A percentile compares a stretch with the other conserved stretches of the same genome.
phyloP scores from a whole-genome alignment of 2,888 invertebrate genomes.

The Cynaeus angustus region DNA sequence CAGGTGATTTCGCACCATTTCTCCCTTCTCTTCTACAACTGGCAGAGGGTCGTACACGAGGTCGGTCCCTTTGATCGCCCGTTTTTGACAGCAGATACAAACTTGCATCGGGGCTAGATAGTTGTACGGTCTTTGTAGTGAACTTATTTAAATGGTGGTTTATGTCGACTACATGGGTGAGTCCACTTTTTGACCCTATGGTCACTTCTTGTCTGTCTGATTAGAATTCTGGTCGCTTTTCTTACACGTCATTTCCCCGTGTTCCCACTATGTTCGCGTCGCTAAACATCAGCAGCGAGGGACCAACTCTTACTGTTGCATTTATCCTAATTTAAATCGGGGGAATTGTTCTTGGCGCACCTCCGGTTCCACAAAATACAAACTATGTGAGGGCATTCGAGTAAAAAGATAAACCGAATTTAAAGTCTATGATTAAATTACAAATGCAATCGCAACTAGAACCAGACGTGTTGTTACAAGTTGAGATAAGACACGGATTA shows the following conservation, averaged over 20 bases:
- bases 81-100: slow-evolving; percentile 46
- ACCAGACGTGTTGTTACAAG: slow-evolving; percentile 51
- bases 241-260: slow-evolving; percentile 71
- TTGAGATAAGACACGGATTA: slow-evolving; percentile 51
- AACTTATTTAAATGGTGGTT: slow-evolving; percentile 32
- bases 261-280: slow-evolving; percentile 64
- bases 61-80: slow-evolving; percentile 48
- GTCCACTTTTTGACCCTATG: slow-evolving; percentile 12
- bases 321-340: slow-evolving; percentile 66
- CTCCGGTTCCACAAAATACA: slow-evolving; percentile 66
- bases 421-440: slow-evolving; percentile 56
- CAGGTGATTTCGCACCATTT: slow-evolving; percentile 52
- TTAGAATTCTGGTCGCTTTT: slow-evolving; percentile 64
- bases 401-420: slow-evolving; percentile 66
- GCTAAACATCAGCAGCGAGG: slow-evolving; percentile 53
- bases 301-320: slow-evolving; percentile 52
- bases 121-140: slow-evolving; percentile 25
- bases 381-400: slow-evolving; percentile 67
- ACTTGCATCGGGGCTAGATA: slow-evolving; percentile 34
- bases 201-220: slow-evolving; percentile 45
- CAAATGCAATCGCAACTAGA: slow-evolving; percentile 49
- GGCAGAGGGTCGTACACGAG: slow-evolving; percentile 46
- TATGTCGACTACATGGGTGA: slow-evolving; percentile 34
- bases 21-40: slow-evolving; percentile 40
- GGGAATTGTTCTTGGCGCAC: slow-evolving; percentile 58